phyloP scores from a whole-genome alignment of 30 jellyfish, hydroid and myxozoan genomes.

The Hydractinia symbiolongicarpus region DNA sequence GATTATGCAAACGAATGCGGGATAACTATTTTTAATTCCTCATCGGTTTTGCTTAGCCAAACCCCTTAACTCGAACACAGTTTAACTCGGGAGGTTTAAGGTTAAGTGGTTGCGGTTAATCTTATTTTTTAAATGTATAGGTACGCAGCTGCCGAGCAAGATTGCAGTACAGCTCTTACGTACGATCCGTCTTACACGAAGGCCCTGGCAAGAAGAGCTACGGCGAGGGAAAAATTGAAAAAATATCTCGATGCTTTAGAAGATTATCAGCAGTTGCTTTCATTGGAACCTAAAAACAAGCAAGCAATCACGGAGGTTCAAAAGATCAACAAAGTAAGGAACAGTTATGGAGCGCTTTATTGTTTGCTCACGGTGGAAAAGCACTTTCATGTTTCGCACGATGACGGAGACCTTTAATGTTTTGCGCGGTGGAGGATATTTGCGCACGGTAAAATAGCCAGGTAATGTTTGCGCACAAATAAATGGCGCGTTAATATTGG shows the following conservation, averaged over 20 bases:
- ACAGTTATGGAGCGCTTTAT: background rate
- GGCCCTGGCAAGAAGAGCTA: slow-evolving; percentile 89
- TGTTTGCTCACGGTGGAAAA: background rate
- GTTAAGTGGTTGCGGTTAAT: no score
- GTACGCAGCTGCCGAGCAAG: slow-evolving; percentile 92
- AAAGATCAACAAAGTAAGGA: slow-evolving; percentile 55
- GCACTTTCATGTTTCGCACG: no score
- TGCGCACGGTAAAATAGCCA: no score
- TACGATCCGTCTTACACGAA: slow-evolving; percentile 76
- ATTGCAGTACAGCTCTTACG: slow-evolving; percentile 62
- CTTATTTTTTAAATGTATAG: background rate
- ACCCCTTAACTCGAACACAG: no score
- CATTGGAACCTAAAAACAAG: slow-evolving; percentile 59
- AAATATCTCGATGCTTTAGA: slow-evolving; percentile 58
- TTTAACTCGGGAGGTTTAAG: no score
- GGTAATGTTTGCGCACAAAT: no score
- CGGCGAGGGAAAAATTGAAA: slow-evolving; percentile 71
- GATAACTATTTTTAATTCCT: no score
- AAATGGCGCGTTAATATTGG: no score
- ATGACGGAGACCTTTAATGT: no score
- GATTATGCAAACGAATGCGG: no score
- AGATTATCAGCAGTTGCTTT: slow-evolving; percentile 50
- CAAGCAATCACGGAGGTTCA: slow-evolving; percentile 64
- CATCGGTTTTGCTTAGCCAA: no score
- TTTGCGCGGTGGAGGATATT: no score